Conservation (phyloP, 2,888 invertebrate species). For the Ectemnius cavifrons region DNA sequence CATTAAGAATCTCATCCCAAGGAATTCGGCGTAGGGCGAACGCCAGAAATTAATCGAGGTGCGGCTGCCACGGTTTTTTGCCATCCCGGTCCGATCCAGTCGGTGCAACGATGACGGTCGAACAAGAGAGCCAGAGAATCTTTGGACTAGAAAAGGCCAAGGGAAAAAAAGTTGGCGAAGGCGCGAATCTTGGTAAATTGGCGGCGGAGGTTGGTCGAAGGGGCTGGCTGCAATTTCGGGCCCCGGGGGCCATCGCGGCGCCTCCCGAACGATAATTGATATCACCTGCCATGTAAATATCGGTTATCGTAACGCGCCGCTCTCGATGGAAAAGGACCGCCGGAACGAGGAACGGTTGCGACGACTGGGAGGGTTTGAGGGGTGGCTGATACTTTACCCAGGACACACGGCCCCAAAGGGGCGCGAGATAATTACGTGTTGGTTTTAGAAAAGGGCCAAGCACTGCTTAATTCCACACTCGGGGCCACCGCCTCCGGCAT, state of each 20-base stretch:
- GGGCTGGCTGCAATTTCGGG: constrained; percentile 58
- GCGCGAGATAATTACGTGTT: constrained; percentile 76
- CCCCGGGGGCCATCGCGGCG: constrained; percentile 56
- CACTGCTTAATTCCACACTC: constrained; percentile 72
- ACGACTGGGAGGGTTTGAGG: too few relatives aligned
- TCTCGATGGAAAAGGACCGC: constrained; percentile 60
- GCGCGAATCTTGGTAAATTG: constrained; percentile 70
- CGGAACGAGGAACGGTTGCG: constrained; percentile 43
- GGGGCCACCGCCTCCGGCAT: constrained; percentile 44
- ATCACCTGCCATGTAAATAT: constrained; percentile 77
- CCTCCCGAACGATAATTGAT: constrained; percentile 73
- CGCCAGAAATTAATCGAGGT: constrained; percentile 9
- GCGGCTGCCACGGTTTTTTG: constrained; percentile 19
- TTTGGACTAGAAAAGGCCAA: constrained; percentile 30
- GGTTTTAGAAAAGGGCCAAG: constrained; percentile 76
- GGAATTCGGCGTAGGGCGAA: too few relatives aligned
- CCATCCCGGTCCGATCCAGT: constrained; percentile 23
- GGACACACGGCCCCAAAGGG: constrained; percentile 65
- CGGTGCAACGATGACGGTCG: constrained; percentile 24
- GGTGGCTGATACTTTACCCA: constrained; percentile 38
- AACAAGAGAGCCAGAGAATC: background rate
- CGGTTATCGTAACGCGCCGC: constrained; percentile 63
- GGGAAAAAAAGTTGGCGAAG: constrained; percentile 47
- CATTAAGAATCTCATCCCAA: too few relatives aligned
- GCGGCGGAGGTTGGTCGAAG: constrained; percentile 39